Evolutionary conservation across 2,797 vertebrate species (phyloP), one percentile per base, ranked within the genome.

Genomic region (Decapterus maruadsi): DNA sequence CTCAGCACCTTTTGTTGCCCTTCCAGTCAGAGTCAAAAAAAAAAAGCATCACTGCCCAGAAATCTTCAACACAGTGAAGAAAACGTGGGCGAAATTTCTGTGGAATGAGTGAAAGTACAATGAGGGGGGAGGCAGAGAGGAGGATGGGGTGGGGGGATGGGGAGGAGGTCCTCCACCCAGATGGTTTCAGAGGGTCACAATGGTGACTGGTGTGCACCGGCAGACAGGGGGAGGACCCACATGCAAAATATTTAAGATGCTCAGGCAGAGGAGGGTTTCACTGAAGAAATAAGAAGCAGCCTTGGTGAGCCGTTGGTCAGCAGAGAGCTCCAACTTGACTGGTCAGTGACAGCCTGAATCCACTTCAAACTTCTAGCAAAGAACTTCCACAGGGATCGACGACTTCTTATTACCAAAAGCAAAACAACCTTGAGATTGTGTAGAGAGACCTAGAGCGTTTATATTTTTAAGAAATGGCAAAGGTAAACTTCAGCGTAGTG

Each of bases 171-270:
- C 85, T 86, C 83, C 86, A 81, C 83, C 89, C 84, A 81, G 82
- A 76, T 72, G 89, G 83, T 90, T 88, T 81, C 88, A 91, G 85
- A 89, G 90, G 90, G 88, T 89, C 89, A 89, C 86, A 77, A 74
- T 59, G 57, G 81, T 82, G 86, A 90, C 73, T 89, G 81, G 77
- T 84, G 89, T 81, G 80, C 76, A 53, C 76, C 46, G 6, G 77
- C 40, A 43, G 72, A 81, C 82, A 95, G 72, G 95, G 95, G 95
- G 95, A 95, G 96, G 96, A 95, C 93, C 92, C 94, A 95, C 58
- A 91, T 88, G 92, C 89, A 94, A 89, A 87, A 94, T 97, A 99
- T 97, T 97, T 98, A 99, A 98, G 96, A 96, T 96, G 96, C 94
- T 90, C 87, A 91, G 88, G 59, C 89, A 81, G 84, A 91, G 90